Conservation (phyloP, 2,113 vertebrate genomes). For the Tylochromis polylepis region DNA sequence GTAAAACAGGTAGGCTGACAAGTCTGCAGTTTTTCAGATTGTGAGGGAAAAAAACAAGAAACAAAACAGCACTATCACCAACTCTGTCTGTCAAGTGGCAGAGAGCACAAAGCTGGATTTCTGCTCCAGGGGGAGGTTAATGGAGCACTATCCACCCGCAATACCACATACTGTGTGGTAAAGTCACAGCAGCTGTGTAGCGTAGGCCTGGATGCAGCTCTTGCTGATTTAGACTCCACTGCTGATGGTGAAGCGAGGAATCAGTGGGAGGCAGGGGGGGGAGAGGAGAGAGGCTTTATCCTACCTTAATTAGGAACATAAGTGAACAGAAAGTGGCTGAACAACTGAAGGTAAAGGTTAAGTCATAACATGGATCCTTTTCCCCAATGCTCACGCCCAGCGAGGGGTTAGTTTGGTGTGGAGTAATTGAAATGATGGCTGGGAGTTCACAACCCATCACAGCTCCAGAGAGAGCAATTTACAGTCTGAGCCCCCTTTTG, state of each 20-base stretch:
- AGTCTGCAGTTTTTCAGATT: background rate
- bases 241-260: background rate
- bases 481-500: background rate
- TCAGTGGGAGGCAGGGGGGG: background rate
- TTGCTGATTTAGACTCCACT: background rate
- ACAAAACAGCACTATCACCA: background rate
- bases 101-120: background rate
- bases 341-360: background rate
- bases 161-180: background rate
- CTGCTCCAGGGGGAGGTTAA: background rate
- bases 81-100: background rate
- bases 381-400: background rate
- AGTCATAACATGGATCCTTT: background rate
- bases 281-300: background rate
- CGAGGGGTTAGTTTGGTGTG: background rate
- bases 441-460: background rate
- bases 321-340: background rate
- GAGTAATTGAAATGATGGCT: background rate
- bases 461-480: background rate
- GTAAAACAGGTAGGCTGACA: background rate
- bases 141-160: background rate
- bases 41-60: background rate
- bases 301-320: background rate
- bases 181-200: background rate
- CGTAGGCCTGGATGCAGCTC: background rate